Percentiles rank a stretch among this genome's conserved stretches.
Conservation (phyloP, 2,888 invertebrate genomes). For the Clivina fossor region DNA sequence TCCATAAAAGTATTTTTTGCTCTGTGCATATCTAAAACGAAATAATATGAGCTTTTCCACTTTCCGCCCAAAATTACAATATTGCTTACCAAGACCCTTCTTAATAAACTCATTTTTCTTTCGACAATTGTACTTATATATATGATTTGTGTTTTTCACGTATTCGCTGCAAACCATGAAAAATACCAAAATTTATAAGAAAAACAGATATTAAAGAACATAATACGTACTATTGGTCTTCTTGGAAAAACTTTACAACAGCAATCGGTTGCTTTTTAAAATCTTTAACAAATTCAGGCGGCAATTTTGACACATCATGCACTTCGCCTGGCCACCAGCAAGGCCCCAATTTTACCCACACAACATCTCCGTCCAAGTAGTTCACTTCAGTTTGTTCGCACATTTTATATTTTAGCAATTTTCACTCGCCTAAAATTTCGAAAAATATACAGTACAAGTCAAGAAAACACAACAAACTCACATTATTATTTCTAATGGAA, state of each 20-base stretch:
- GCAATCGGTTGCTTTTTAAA: conserved; percentile 74
- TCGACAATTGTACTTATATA: conserved; percentile 76
- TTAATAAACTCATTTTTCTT: conserved; percentile 79
- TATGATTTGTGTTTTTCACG: conserved; percentile 69
- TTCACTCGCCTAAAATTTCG: conserved; percentile 26
- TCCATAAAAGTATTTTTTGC: conserved; percentile 70
- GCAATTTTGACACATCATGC: conserved; percentile 61
- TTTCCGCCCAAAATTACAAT: conserved; percentile 29
- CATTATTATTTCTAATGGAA: conserved; percentile 18
- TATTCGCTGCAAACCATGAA: conserved; percentile 69
- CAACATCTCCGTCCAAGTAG: conserved; percentile 75
- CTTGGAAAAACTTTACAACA: conserved; percentile 83
- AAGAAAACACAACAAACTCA: conserved; percentile 25
- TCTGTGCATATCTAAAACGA: conserved; percentile 61
- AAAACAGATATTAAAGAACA: conserved; percentile 8
- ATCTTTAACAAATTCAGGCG: conserved; percentile 66
- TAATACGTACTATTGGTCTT: conserved; percentile 75
- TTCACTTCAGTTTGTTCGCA: conserved; percentile 68
- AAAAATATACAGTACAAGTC: conserved; percentile 10
- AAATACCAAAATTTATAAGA: conserved; percentile 28
- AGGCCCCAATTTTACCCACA: conserved; percentile 81
- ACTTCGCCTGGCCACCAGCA: conserved; percentile 89
- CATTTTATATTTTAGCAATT: conserved; percentile 57
- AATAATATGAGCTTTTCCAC: too few relatives aligned
- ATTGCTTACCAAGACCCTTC: conserved; percentile 78